Percentiles rank a stretch among this genome's conserved stretches.
These are phyloP conservation scores for Sitophilus oryzae DNA, from an alignment of 1,140 invertebrate genomes.

Conservation along the genomic window DNA sequence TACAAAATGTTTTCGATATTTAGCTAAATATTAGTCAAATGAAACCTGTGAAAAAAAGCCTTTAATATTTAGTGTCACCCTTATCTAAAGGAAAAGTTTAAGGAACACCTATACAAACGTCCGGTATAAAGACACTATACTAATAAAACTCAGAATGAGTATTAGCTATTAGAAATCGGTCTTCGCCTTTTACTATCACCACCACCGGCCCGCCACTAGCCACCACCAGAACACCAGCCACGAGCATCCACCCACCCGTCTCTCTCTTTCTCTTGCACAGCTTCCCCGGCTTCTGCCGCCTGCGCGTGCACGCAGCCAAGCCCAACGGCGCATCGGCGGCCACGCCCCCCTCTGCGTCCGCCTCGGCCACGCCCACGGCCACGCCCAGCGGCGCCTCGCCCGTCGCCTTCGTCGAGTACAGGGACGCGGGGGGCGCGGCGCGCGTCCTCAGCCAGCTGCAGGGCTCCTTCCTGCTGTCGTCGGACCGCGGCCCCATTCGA, in stretches of 20 bases:
- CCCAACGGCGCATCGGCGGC: background rate
- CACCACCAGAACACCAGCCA: background rate
- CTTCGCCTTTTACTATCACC: too few relatives aligned
- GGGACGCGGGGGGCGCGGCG: conserved; percentile 82
- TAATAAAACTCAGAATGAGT: too few relatives aligned
- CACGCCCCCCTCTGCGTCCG: conserved; percentile 85
- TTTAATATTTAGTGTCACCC: too few relatives aligned
- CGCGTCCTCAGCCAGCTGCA: conserved; percentile 87
- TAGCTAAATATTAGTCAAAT: too few relatives aligned
- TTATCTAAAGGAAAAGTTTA: too few relatives aligned
- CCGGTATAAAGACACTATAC: too few relatives aligned
- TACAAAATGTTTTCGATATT: too few relatives aligned
- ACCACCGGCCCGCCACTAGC: background rate
- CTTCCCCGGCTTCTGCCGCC: conserved; percentile 93
- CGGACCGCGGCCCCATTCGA: conserved; percentile 90
- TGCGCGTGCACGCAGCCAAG: conserved; percentile 89
- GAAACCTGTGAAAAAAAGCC: too few relatives aligned
- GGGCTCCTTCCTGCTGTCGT: conserved; percentile 89
- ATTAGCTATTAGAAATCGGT: too few relatives aligned
- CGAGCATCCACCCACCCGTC: conserved; percentile 34
- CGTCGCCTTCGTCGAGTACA: conserved; percentile 96
- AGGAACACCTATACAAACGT: too few relatives aligned
- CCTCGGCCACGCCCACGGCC: conserved; percentile 54
- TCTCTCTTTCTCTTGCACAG: conserved; percentile 55
- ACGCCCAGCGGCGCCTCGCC: conserved; percentile 81